Evolutionary conservation across 2,797 vertebrate species (phyloP), one percentile per base, ranked within the genome.

Genomic region (Spinus olivaceus): DNA sequence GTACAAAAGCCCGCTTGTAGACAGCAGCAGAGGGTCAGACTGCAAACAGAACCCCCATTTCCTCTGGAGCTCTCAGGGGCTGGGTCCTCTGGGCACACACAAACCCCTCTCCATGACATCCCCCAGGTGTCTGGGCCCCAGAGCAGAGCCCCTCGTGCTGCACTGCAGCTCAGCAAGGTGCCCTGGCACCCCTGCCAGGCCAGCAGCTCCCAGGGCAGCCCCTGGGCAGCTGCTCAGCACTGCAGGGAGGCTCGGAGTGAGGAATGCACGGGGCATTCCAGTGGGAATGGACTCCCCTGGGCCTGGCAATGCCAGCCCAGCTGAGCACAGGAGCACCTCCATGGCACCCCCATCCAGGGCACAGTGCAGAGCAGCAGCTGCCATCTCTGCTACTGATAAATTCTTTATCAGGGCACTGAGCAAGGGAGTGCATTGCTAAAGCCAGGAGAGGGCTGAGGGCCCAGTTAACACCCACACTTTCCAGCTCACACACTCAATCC

Each of bases 1-100:
- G 90, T 88, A 94, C 77, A 90, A 92, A 80, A 63, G 59, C 81
- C 54, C 16, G 50, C 54, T 60, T 64, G 60, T 63, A 72, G 67
- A 81, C 85, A 94, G 76, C 9, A 9, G 86, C 74, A 47, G 72
- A 94, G 76, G 89, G 67, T 78, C 89, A 81, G 72, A 30, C 32
- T 87, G 92, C 76, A 88, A 95, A 94, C 70, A 56, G 39, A 84
- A 32, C 73, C 10, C 14, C 24, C 57, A 61, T 71, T 71, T 47
- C 39, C 73, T 27, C 42, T 42, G 50, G 10, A 24, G 57, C 67
- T 41, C 79, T 17, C 10, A 37, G 0, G 39, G 44, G 3, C 15
- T 24, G 25, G 50, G 44, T 47, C 39, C 59, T 79, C 25, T 6
- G 0, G 0, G 24, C 51, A 23, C 41, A 33, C 25, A 4, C 9